Percentiles rank a stretch among this genome's conserved stretches.
Evolutionary conservation across 2,888 invertebrate species (phyloP).

Genomic region (Chironomus tentans): DNA sequence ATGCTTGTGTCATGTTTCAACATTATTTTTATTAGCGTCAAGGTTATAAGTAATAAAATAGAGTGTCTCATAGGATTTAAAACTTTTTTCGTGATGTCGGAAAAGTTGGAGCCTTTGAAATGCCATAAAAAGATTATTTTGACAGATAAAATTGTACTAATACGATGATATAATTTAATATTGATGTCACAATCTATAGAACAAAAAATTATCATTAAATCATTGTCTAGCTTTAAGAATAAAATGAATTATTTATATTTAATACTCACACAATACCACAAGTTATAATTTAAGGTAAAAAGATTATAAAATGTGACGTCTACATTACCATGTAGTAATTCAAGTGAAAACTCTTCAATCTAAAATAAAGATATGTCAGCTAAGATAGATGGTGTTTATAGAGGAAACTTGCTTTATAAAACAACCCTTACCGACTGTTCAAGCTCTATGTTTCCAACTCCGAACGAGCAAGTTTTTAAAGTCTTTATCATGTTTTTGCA

Average conservation of each 20-base stretch:
- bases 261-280: background rate
- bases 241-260: too few relatives aligned
- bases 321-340: background rate
- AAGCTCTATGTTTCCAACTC: background rate
- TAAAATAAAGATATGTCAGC: background rate
- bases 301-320: background rate
- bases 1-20: background rate
- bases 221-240: too few relatives aligned
- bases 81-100: background rate
- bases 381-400: background rate
- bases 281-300: background rate
- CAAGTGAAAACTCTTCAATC: slow-evolving; percentile 4
- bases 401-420: background rate
- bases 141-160: background rate
- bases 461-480: background rate
- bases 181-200: background rate
- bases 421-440: background rate
- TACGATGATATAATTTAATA: background rate
- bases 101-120: too few relatives aligned
- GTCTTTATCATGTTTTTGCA: background rate
- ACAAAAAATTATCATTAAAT: background rate
- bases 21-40: background rate
- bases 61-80: background rate
- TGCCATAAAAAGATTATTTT: background rate
- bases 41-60: background rate